Evolutionary conservation across 2,888 invertebrate species (phyloP).

Genomic region (Zeuzera pyrina): DNA sequence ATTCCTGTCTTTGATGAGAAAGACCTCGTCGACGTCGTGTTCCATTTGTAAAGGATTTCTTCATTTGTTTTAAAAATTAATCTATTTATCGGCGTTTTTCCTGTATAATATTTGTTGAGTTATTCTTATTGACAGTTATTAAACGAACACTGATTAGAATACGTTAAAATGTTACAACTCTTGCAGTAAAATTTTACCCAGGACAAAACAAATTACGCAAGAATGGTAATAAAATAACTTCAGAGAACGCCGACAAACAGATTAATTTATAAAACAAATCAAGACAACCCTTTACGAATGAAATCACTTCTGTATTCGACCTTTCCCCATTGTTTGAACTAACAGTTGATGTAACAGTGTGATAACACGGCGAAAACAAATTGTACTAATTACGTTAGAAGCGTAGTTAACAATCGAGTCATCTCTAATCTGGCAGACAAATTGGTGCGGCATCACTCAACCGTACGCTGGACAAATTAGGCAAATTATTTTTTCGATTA

Average conservation of each 20-base stretch:
- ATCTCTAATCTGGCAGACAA: slow-evolving; percentile 58
- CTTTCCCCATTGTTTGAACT: slow-evolving; percentile 55
- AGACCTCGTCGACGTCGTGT: no score
- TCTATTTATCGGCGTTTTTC: no score
- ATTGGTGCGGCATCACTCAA: slow-evolving; percentile 48
- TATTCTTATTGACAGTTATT: no score
- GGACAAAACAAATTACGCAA: no score
- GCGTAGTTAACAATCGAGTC: slow-evolving; percentile 46
- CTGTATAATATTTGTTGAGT: no score
- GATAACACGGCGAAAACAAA: slow-evolving; percentile 62
- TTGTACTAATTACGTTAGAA: slow-evolving; percentile 62
- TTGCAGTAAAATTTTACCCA: no score
- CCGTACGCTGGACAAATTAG: slow-evolving; percentile 47
- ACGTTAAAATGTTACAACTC: no score
- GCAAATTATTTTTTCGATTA: slow-evolving; percentile 69
- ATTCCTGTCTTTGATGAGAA: no score
- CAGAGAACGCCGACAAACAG: slow-evolving; percentile 1
- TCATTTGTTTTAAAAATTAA: no score
- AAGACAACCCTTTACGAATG: slow-evolving; percentile 28
- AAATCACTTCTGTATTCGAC: slow-evolving; percentile 46
- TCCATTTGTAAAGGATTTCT: no score
- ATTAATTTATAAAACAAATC: slow-evolving; percentile 26
- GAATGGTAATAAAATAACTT: no score
- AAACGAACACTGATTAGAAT: no score
- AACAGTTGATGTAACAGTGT: slow-evolving; percentile 29